phyloP scores from a whole-genome alignment of 1,140 invertebrate species.

The Sycobia sp. region DNA sequence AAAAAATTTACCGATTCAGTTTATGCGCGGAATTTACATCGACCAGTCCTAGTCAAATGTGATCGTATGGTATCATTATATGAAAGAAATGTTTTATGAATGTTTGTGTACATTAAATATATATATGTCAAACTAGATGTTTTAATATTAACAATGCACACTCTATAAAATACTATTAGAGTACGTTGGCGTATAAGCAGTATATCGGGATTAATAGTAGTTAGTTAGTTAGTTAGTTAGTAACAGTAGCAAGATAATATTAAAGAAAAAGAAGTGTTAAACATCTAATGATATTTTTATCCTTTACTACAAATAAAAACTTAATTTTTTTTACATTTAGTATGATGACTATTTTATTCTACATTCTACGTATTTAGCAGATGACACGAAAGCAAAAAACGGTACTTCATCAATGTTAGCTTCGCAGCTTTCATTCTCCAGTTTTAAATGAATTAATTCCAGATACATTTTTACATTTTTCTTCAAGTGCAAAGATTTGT shows the following conservation, averaged over 20 bases:
- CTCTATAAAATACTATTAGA: conserved; percentile 81
- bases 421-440: conserved; percentile 20
- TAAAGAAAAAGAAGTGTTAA: conserved; percentile 71
- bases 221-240: conserved; percentile 79
- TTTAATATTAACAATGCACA: conserved; percentile 83
- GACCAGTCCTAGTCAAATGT: too few species aligned
- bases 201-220: conserved; percentile 74
- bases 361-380: conserved; percentile 86
- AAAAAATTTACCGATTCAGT: too few species aligned
- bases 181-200: conserved; percentile 87
- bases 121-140: conserved; percentile 85
- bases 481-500: too few species aligned
- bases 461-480: too few species aligned
- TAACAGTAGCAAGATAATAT: conserved; percentile 74
- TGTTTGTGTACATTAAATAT: conserved; percentile 82
- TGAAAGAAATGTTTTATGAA: too few species aligned
- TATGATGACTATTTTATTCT: conserved; percentile 91
- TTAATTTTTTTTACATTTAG: conserved; percentile 69
- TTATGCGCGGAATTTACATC: too few species aligned
- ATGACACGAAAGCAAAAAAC: conserved; percentile 66
- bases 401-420: too few species aligned
- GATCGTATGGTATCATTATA: too few species aligned
- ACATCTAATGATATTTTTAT: too few species aligned
- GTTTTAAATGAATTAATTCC: too few species aligned
- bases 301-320: too few species aligned